Evolutionary conservation across 2,888 invertebrate species (phyloP), one percentile per base, ranked within the genome.

Genomic region (Apeira syringaria): DNA sequence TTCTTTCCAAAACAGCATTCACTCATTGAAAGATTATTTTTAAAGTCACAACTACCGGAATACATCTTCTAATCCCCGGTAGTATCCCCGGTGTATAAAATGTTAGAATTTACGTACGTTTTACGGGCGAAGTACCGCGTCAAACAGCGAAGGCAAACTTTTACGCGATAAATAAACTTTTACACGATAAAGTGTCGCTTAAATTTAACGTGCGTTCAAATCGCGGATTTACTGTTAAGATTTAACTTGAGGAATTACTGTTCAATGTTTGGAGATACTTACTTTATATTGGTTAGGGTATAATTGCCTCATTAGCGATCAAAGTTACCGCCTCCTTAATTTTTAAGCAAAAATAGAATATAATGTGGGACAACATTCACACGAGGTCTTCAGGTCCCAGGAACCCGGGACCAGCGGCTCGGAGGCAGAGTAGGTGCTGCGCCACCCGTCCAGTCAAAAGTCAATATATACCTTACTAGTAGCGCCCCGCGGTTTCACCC

Each of bases 131-230:
- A 46, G 25, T 38, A 41, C 43, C 40, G 51, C 52, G 41, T 50
- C 53, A 53, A 51, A 53, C 49, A n/a, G 47, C 32, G 49, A 31
- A 44, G 29, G 37, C 34, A 46, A 56, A 49, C 47, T 55, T 55
- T 55, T 53, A 45, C 35, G 39, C 39, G 43, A 33, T 37, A 43
- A 43, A 43, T 36, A 43, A 43, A 43, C 24, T 43, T 45, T 45
- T 37, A 34, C 41, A 30, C 47, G 38, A 35, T 39, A 47, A 43
- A 43, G 29, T 31, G 28, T 27, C 27, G 40, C 49, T 50, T 47
- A 56, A 53, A 38, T 50, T 49, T 47, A 53, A 56, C 51, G 45
- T 26, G 27, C 38, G 35, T 50, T 56, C 50, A 50, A 56, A 53
- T 44, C 50, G 42, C 47, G 47, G 51, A 46, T 53, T 53, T 51